phyloP scores from a whole-genome alignment of 1,140 invertebrate genomes.

The Whitmania pigra region DNA sequence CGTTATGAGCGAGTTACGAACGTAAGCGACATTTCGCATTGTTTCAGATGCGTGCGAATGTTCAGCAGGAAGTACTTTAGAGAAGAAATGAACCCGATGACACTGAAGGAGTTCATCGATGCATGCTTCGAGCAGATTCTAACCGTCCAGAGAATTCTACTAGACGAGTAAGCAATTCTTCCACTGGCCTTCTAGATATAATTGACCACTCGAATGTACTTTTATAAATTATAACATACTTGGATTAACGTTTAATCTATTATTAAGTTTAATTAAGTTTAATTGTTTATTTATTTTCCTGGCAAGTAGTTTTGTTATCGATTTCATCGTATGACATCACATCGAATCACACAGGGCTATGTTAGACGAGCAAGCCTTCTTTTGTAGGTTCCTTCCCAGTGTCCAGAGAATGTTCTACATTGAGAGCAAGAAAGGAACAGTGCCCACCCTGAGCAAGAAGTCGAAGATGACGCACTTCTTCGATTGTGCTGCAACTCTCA shows the following conservation, averaged over 20 bases:
- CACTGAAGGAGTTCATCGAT: background rate
- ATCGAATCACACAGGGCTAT: too few relatives aligned
- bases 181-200: background rate
- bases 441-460: background rate
- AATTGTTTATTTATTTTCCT: background rate
- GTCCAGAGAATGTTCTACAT: background rate
- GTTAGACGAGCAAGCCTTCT: background rate
- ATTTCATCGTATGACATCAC: too few relatives aligned
- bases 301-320: background rate
- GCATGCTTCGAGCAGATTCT: background rate
- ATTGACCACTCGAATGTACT: background rate
- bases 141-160: background rate
- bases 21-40: background rate
- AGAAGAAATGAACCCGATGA: background rate
- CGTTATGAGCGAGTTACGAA: background rate
- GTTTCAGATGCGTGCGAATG: background rate
- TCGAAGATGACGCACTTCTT: constrained; percentile 49
- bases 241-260: background rate
- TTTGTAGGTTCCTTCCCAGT: background rate
- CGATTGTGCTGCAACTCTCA: constrained; percentile 66
- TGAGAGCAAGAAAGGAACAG: background rate
- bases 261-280: background rate
- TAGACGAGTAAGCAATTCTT: background rate
- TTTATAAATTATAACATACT: too few relatives aligned
- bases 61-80: background rate